Percentiles rank a stretch among this genome's conserved stretches.
These are phyloP conservation scores for Menura novaehollandiae DNA, from an alignment of 2,113 vertebrate species.

Conservation along the genomic window DNA sequence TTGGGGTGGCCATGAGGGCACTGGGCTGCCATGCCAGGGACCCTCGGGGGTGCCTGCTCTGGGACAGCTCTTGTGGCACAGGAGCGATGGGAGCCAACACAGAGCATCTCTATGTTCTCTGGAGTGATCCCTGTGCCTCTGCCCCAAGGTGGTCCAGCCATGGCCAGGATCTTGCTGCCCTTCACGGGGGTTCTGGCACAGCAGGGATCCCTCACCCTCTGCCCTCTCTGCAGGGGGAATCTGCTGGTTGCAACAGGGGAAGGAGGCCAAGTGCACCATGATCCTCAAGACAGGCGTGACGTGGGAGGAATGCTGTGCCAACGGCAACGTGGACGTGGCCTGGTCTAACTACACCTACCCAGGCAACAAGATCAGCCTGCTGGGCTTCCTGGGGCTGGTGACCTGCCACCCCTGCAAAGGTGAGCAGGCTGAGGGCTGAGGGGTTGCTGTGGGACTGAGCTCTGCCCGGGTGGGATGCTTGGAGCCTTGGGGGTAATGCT, in stretches of 20 bases:
- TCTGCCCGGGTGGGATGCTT: background rate
- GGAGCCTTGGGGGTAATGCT: background rate
- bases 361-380: constrained; percentile 91
- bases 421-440: constrained; percentile 14
- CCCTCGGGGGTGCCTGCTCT: background rate
- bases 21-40: background rate
- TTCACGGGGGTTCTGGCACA: rapidly evolving
- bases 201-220: background rate
- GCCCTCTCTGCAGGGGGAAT: constrained; percentile 80
- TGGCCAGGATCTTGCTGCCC: rapidly evolving
- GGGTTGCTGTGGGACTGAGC: background rate
- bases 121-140: rapidly evolving
- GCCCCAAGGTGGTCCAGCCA: rapidly evolving
- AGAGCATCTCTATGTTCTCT: rapidly evolving
- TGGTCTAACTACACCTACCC: constrained; percentile 93
- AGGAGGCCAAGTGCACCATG: constrained; percentile 87
- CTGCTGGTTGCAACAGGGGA: constrained; percentile 92
- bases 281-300: constrained; percentile 87
- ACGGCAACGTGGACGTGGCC: constrained; percentile 84
- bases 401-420: constrained; percentile 95
- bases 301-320: constrained; percentile 88
- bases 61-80: background rate
- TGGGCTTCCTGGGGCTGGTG: constrained; percentile 90
- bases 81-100: background rate
- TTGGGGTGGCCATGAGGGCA: rapidly evolving